Evolutionary conservation across 1,140 invertebrate genomes (phyloP), one percentile per base, ranked within the genome.

Genomic region (Leptopilina boulardi): DNA sequence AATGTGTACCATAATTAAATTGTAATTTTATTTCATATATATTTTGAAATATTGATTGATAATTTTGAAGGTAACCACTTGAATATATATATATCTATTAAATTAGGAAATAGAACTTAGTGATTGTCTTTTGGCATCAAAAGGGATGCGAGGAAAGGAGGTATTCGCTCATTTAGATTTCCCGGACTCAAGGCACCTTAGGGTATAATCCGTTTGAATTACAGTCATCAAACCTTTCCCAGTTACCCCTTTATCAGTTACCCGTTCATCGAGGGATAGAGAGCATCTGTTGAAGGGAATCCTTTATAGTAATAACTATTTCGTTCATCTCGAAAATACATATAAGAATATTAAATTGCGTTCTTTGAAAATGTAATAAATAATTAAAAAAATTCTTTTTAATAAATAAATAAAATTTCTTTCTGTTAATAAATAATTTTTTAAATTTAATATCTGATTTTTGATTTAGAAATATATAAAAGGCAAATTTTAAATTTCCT

Each of bases 121-220:
- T 15, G 15, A 66, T 30, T 66, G 15, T 15, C 26, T 30, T 30
- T 15, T 8, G 15, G 26, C 23, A 30, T 30, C 26, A 26, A 66
- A 26, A 66, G 59, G 23, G 23, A n/a, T 66, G 11, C 13, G 15
- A n/a, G 23, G 10, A 26, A 30, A 34, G 59, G 59, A 66, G 11
- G 74, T 76, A 80, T 79, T 86, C 76, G 80, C 86, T 87, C 85
- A 87, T 87, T 88, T 84, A 82, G 79, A 82, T 66, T 66, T 86
- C 81, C 83, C 77, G 80, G 82, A 79, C 77, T 75, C 82, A 76
- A 76, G 74, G 73, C 77, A 78, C 81, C 82, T 84, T 44, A 41
- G 83, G 84, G 87, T 86, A 86, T 86, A 86, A 88, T 88, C 84
- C 84, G 83, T 88, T 87, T 87, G 83, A 87, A 87, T 88, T 88